Conservation (phyloP, 2,888 invertebrate genomes). For the Adelphocoris suturalis region DNA sequence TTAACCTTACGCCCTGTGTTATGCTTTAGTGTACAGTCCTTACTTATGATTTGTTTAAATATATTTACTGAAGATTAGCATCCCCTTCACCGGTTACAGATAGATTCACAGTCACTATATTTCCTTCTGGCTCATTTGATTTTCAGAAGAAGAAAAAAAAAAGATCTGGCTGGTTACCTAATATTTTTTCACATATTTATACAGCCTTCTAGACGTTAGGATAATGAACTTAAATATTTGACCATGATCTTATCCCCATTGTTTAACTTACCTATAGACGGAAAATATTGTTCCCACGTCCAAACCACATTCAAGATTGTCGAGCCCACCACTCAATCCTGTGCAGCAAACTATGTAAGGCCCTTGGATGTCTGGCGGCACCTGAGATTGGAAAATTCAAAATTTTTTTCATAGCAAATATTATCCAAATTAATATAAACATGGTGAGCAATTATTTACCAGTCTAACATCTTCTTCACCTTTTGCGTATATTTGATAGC, state of each 20-base stretch:
- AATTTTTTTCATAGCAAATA: not conserved
- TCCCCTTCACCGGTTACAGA: too few species aligned
- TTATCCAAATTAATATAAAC: not conserved
- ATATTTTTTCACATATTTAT: too few species aligned
- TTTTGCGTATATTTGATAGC: slow-evolving; percentile 64
- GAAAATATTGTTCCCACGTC: slow-evolving; percentile 60
- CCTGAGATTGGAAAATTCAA: not conserved
- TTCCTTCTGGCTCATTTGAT: too few species aligned
- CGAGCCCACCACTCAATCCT: slow-evolving; percentile 1
- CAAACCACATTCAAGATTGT: slow-evolving; percentile 54
- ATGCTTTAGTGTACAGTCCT: too few species aligned
- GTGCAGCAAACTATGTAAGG: slow-evolving; percentile 62
- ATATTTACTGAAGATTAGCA: too few species aligned
- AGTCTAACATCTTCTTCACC: slow-evolving; percentile 57
- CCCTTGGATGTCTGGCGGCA: slow-evolving; percentile 55
- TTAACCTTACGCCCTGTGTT: too few species aligned
- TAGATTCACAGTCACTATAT: too few species aligned
- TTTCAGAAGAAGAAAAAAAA: too few species aligned
- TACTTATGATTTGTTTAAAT: too few species aligned
- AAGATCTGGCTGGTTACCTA: too few species aligned
- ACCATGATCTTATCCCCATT: not conserved
- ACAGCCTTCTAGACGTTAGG: too few species aligned
- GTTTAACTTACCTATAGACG: slow-evolving; percentile 31
- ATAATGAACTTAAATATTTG: too few species aligned
- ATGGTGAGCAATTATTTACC: not conserved